A percentile compares a stretch with the other conserved stretches of the same genome.
Evolutionary conservation across 1,140 invertebrate species (phyloP).

Genomic region (Gerris buenoi): DNA sequence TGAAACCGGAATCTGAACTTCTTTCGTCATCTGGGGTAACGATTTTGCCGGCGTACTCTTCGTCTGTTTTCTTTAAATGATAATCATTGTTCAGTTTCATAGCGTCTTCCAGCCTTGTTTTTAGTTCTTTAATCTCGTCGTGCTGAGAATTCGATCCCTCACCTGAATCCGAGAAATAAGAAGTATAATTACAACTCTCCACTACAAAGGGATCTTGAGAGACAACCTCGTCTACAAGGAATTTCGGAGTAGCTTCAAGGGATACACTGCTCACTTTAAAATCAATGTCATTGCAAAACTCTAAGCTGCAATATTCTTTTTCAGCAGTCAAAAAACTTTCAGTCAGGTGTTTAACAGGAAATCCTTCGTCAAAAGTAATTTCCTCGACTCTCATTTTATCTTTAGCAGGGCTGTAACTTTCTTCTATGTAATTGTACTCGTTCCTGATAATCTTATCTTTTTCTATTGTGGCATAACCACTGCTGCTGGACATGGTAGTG

Average conservation of each 20-base stretch:
- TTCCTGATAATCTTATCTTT: not conserved
- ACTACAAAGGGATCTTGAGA: conserved; percentile 8
- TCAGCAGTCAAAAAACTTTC: not conserved
- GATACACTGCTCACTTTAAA: not conserved
- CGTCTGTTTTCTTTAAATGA: conserved; percentile 23
- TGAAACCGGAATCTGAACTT: conserved; percentile 37
- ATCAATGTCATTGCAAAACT: not conserved
- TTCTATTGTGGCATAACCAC: conserved; percentile 1
- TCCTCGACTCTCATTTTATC: not conserved
- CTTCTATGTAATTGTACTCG: not conserved
- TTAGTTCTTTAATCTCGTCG: conserved; percentile 21
- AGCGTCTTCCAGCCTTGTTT: conserved; percentile 20
- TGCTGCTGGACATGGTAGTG: not conserved
- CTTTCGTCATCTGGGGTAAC: conserved; percentile 37
- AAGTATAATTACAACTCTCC: conserved; percentile 5
- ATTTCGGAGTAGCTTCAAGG: conserved; percentile 3
- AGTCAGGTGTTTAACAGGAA: not conserved
- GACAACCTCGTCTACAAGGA: conserved; percentile 8
- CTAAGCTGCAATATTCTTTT: not conserved
- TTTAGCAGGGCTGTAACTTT: not conserved
- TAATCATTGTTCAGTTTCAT: conserved; percentile 15
- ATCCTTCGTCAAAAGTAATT: not conserved
- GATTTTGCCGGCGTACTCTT: conserved; percentile 33
- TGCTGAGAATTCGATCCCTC: conserved; percentile 14
- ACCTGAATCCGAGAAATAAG: conserved; percentile 15